Evolutionary conservation across 2,113 vertebrate genomes (phyloP).

Genomic region (Nansenia antarctica): DNA sequence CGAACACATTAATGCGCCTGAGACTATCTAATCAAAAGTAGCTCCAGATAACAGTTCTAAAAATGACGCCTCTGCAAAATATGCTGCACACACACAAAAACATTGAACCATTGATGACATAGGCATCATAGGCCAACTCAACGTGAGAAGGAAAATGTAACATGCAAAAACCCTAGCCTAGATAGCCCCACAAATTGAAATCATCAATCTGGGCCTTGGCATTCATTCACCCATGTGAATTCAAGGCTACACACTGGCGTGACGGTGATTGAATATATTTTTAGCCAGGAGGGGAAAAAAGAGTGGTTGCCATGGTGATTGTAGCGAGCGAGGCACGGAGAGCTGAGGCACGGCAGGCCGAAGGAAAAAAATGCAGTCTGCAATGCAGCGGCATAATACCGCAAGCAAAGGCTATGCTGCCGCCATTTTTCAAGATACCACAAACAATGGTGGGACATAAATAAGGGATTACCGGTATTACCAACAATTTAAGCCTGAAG

Average conservation of each 20-base stretch:
- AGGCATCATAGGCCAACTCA: not conserved
- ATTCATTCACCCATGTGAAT: not conserved
- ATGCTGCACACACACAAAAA: not conserved
- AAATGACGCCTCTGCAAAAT: not conserved
- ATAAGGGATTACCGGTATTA: not conserved
- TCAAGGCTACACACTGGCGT: conserved; percentile 31
- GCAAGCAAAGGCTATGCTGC: too few species aligned
- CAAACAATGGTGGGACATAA: not conserved
- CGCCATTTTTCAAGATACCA: not conserved
- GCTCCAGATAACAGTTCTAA: not conserved
- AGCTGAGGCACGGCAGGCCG: too few species aligned
- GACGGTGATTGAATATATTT: conserved; percentile 35
- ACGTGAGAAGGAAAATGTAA: not conserved
- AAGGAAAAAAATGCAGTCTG: conserved; percentile 35
- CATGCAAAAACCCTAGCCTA: not conserved
- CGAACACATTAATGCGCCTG: not conserved
- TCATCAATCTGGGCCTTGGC: not conserved
- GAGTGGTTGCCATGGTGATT: conserved; percentile 44
- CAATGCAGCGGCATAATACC: conserved; percentile 35
- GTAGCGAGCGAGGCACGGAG: conserved; percentile 32
- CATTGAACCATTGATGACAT: not conserved
- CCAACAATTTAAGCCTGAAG: not conserved
- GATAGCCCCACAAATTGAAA: not conserved
- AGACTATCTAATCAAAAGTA: not conserved
- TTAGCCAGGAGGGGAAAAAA: conserved; percentile 26